These are phyloP conservation scores for Macrocentrus cingulum DNA, from an alignment of 1,140 invertebrate genomes.

Conservation along the genomic window DNA sequence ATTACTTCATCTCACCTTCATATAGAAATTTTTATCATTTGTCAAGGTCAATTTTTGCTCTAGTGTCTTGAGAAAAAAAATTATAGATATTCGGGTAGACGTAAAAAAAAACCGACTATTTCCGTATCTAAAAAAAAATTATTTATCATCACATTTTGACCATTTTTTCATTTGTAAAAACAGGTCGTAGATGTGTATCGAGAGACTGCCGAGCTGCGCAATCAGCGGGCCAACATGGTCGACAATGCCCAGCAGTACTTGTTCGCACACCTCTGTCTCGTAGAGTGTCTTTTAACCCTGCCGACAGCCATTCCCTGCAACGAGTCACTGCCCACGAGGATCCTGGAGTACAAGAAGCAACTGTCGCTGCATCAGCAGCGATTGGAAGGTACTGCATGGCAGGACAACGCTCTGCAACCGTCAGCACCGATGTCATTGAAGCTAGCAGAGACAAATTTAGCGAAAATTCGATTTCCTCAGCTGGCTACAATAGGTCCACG, in stretches of 20 bases:
- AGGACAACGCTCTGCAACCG: constrained; percentile 35
- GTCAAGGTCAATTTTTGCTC: too few species aligned
- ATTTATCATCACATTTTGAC: too few species aligned
- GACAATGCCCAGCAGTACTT: constrained; percentile 46
- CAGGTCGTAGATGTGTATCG: constrained; percentile 39
- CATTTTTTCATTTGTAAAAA: constrained; percentile 1
- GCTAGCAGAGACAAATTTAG: constrained; percentile 34
- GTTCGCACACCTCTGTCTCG: constrained; percentile 39
- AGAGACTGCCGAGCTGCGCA: constrained; percentile 31
- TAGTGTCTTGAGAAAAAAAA: too few species aligned
- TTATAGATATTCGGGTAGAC: not conserved
- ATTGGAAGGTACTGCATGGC: constrained; percentile 37
- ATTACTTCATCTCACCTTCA: too few species aligned
- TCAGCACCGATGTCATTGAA: not conserved
- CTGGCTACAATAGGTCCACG: constrained; percentile 28
- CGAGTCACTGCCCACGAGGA: constrained; percentile 27
- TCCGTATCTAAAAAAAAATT: not conserved
- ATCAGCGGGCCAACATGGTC: constrained; percentile 45
- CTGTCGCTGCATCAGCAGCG: constrained; percentile 32
- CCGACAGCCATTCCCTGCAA: constrained; percentile 37
- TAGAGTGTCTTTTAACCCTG: constrained; percentile 40
- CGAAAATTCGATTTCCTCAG: constrained; percentile 41
- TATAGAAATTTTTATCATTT: too few species aligned
- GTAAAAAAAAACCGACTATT: not conserved
- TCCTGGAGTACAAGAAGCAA: constrained; percentile 35